Evolutionary conservation across 2,888 invertebrate species (phyloP).

Genomic region (Thecocarcelia acutangulata): DNA sequence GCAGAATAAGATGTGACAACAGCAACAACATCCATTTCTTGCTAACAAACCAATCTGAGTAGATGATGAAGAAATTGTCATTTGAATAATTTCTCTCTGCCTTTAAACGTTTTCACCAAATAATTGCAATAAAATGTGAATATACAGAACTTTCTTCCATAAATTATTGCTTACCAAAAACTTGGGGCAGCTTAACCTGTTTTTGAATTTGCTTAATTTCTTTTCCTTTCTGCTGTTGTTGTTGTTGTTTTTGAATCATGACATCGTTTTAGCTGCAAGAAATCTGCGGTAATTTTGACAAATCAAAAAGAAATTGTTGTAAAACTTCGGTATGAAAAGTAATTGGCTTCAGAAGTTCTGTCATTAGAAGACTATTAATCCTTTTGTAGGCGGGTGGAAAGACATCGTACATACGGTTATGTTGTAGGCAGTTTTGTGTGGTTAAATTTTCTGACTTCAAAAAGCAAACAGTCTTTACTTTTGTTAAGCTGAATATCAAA

Average conservation of each 20-base stretch:
- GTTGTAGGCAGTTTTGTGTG: too few species aligned
- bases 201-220: conserved; percentile 35
- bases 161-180: conserved; percentile 56
- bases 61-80: conserved; percentile 54
- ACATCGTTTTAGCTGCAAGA: conserved; percentile 19
- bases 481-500: too few species aligned
- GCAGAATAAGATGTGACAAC: conserved; percentile 6
- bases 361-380: conserved; percentile 17
- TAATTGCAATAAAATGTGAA: conserved; percentile 61
- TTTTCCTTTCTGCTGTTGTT: conserved; percentile 10
- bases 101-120: conserved; percentile 13
- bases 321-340: conserved; percentile 42
- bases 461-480: too few species aligned
- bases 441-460: too few species aligned
- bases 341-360: conserved; percentile 43
- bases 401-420: too few species aligned
- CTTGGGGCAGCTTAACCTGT: conserved; percentile 59
- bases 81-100: conserved; percentile 7
- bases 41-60: conserved; percentile 22
- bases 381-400: neutral
- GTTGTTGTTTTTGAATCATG: conserved; percentile 16
- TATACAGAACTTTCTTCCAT: conserved; percentile 32
- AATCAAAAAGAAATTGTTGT: conserved; percentile 61
- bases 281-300: conserved; percentile 57
- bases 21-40: conserved; percentile 26